Base-by-base conservation (phyloP, 1,140 invertebrate genomes). In the Chymomyza costata region DNA sequence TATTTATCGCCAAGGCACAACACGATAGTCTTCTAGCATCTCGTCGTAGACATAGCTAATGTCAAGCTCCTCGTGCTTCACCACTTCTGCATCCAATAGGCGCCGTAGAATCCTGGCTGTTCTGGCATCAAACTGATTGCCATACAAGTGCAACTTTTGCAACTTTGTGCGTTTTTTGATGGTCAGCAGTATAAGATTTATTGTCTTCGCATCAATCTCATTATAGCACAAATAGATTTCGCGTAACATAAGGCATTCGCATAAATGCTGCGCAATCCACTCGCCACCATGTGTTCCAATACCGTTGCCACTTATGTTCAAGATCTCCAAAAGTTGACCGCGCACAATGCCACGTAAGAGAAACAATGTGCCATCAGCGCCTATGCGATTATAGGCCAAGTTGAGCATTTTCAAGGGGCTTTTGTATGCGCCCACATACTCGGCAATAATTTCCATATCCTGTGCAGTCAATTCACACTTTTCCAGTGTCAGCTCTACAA, bases 211-310 rank as follows among this genome's bases (percentile, higher is more conserved):
- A 0, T 28, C 45, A 11, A 84, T 82, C 0, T 62, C 31, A 50
- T 84, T 84, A 43, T 76, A 11, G 2, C 45, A 53, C 2, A 84
- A 38, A 30, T 61, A 50, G 14, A 84, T 39, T 13, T 48, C 6
- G 18, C 65, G 55, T 21, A 84, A 37, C 35, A 47, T 53, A 2
- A n/a, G 13, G 32, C 78, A 65, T 1, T 52, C 53, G 11, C 58
- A 58, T 8, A 82, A 35, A 37, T 67, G 65, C 35, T 44, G 55
- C 37, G 73, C 58, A 8, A 84, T 56, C 48, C 70, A 65, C 15
- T 68, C 64, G 0, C 69, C 82, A 6, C 82, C 82, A 39, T 73
- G 73, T 0, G 44, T 32, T 8, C 82, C 82, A 38, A 84, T 73
- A 2, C 40, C 13, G 15, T 80, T 81, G 31, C 50, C 32, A 14